A percentile compares a stretch with the other conserved stretches of the same genome.
These are phyloP conservation scores for Hoplias malabaricus DNA, from an alignment of 2,113 vertebrate species.

Conservation along the genomic window DNA sequence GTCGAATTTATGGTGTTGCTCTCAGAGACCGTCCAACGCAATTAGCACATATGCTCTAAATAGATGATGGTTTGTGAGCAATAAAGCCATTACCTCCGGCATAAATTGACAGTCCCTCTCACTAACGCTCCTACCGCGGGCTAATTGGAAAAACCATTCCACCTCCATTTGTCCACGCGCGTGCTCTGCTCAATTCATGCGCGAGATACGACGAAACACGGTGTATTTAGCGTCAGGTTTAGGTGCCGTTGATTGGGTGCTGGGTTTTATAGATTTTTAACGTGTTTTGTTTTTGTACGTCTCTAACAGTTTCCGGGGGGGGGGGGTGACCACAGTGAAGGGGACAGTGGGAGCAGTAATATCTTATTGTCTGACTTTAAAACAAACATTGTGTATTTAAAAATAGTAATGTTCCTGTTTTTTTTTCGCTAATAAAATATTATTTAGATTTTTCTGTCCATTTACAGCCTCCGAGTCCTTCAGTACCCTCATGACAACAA, in stretches of 20 bases:
- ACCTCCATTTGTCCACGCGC: constrained; percentile 86
- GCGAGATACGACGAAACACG: background rate
- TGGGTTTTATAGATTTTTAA: background rate
- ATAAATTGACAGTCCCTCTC: constrained; percentile 87
- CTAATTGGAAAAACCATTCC: constrained; percentile 90
- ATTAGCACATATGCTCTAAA: constrained; percentile 95
- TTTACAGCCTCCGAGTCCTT: too few species aligned
- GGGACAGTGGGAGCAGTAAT: background rate
- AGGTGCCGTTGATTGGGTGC: background rate
- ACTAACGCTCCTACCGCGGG: constrained; percentile 87
- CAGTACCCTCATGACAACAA: too few species aligned
- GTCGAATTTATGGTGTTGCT: constrained; percentile 92
- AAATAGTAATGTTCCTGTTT: too few species aligned
- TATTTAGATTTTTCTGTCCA: too few species aligned
- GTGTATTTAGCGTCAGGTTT: background rate
- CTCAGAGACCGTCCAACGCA: constrained; percentile 86
- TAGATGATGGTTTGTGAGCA: constrained; percentile 94
- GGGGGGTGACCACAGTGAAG: background rate
- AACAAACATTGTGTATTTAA: too few species aligned
- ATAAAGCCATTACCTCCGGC: constrained; percentile 95
- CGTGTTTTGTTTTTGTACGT: background rate
- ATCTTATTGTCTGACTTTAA: too few species aligned
- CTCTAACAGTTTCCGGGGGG: background rate
- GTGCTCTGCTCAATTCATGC: constrained; percentile 64
- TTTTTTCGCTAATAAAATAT: too few species aligned